A percentile compares a stretch with the other conserved stretches of the same genome.
These are phyloP conservation scores for Todiramphus saurophagus DNA, from an alignment of 2,113 vertebrate species.

Conservation along the genomic window DNA sequence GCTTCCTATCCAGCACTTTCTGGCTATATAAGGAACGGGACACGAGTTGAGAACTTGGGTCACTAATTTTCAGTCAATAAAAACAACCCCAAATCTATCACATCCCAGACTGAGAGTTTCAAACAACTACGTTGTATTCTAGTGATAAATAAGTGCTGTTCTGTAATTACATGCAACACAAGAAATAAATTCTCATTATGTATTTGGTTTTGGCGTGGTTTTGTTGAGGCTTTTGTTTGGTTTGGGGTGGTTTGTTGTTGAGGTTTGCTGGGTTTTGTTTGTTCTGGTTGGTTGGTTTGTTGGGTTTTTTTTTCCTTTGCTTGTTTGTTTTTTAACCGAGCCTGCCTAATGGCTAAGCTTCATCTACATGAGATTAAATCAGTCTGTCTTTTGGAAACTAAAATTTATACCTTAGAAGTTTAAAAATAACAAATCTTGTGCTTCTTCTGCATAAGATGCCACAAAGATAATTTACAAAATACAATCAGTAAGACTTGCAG, in stretches of 20 bases:
- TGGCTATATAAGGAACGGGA: rapidly evolving
- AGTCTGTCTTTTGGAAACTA: not conserved
- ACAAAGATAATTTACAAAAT: not conserved
- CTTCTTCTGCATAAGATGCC: not conserved
- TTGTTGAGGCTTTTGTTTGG: not conserved
- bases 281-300: not conserved
- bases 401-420: not conserved
- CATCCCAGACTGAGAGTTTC: not conserved
- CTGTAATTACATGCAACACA: not conserved
- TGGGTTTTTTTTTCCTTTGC: no score
- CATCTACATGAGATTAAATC: not conserved
- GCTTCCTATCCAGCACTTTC: not conserved
- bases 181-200: not conserved
- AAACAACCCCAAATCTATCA: not conserved
- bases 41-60: not conserved
- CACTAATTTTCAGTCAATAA: not conserved
- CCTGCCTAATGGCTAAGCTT: not conserved
- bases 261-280: not conserved
- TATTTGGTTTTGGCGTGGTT: not conserved
- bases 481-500: not conserved
- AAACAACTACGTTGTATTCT: not conserved
- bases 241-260: not conserved
- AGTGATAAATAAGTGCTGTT: not conserved
- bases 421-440: not conserved
- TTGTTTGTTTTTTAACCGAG: not conserved